Evolutionary conservation across 2,888 invertebrate species (phyloP).

Genomic region (Coenonympha arcania): DNA sequence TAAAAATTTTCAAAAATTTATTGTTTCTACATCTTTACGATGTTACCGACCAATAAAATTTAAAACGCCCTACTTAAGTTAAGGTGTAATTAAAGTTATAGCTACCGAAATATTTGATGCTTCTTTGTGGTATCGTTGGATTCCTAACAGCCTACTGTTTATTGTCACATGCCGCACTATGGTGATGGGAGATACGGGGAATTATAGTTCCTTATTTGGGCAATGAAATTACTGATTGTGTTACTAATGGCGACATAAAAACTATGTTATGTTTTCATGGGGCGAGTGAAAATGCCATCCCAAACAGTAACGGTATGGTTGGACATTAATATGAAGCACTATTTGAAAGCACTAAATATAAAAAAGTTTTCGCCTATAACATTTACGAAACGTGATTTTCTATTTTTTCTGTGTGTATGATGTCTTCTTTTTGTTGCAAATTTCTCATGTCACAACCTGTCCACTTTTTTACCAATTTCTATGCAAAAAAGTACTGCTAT

Average conservation of each 20-base stretch:
- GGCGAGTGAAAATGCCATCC: too few species aligned
- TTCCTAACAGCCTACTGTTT: neutral
- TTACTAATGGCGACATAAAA: neutral
- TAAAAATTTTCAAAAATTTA: neutral
- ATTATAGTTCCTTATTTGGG: neutral
- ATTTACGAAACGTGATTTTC: too few species aligned
- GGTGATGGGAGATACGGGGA: neutral
- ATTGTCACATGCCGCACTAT: neutral
- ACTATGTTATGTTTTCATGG: too few species aligned
- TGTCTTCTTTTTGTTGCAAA: too few species aligned
- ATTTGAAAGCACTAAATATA: too few species aligned
- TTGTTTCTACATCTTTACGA: constrained; percentile 2
- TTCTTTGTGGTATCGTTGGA: neutral
- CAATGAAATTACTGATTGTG: neutral
- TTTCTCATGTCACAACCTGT: too few species aligned
- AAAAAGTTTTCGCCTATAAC: too few species aligned
- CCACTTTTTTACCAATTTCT: too few species aligned
- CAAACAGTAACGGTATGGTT: too few species aligned
- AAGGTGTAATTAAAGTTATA: neutral
- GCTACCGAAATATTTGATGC: constrained; percentile 3
- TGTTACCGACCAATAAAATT: neutral
- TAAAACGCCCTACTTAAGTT: neutral
- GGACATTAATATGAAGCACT: too few species aligned
- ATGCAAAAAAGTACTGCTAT: too few species aligned
- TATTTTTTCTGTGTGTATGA: too few species aligned